Conservation (phyloP, 2,113 vertebrate genomes). For the Sinocyclocheilus rhinocerous region DNA sequence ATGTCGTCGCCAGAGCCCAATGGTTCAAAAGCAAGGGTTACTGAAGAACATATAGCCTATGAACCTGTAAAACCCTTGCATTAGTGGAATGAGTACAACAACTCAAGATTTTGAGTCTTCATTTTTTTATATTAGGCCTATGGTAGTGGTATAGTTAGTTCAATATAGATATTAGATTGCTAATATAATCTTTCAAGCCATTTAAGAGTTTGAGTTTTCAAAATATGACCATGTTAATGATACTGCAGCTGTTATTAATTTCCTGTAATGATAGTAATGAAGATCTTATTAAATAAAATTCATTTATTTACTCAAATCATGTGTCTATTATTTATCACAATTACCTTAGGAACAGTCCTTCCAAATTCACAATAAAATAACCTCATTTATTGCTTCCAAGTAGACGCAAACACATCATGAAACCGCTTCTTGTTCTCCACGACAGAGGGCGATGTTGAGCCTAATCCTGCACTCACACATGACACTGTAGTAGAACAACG, state of each 20-base stretch:
- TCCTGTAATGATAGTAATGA: background rate
- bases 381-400: background rate
- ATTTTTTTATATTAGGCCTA: background rate
- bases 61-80: background rate
- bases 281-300: background rate
- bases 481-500: background rate
- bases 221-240: background rate
- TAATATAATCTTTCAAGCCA: background rate
- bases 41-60: conserved; percentile 33
- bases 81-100: background rate
- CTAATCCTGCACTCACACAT: background rate
- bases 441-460: conserved; percentile 25
- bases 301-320: background rate
- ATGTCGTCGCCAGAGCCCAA: conserved; percentile 71
- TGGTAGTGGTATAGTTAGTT: background rate
- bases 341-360: background rate
- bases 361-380: background rate
- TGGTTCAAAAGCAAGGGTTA: conserved; percentile 71
- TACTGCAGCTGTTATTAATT: background rate
- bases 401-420: no score
- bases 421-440: background rate
- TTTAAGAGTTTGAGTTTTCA: background rate
- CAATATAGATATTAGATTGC: background rate
- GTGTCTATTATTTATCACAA: background rate
- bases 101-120: no score